phyloP scores from a whole-genome alignment of 2,797 vertebrate species.

The Leuciscus waleckii region DNA sequence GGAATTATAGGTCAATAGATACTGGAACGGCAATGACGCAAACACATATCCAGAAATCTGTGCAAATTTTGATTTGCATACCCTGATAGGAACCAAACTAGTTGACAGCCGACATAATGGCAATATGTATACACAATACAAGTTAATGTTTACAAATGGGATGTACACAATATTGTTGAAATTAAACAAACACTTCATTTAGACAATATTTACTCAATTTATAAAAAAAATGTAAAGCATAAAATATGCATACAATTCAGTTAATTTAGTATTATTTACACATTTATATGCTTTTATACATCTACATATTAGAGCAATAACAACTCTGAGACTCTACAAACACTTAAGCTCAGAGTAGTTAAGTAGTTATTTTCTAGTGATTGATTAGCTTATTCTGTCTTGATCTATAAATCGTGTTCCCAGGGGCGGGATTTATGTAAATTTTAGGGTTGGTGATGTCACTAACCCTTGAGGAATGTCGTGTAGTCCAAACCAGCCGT shows the following conservation, averaged over 20 bases:
- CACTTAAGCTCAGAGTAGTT: background rate
- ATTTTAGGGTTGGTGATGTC: too few relatives aligned
- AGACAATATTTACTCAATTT: background rate
- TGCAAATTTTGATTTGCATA: background rate
- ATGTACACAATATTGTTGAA: background rate
- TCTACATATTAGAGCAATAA: background rate
- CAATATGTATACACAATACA: background rate
- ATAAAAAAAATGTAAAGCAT: background rate
- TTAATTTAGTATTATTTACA: background rate
- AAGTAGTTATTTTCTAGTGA: too few relatives aligned
- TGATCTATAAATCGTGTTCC: too few relatives aligned
- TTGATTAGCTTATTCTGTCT: too few relatives aligned
- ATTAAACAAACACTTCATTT: background rate
- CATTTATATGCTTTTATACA: background rate
- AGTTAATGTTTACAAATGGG: background rate
- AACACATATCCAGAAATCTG: background rate
- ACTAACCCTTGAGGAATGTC: too few relatives aligned
- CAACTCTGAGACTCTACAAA: background rate
- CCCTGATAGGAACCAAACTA: background rate
- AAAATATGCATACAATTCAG: background rate
- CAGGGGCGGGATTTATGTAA: too few relatives aligned
- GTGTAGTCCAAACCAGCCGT: too few relatives aligned
- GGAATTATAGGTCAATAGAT: slow-evolving; percentile 16
- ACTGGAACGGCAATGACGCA: background rate
- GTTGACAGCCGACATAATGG: background rate